Evolutionary conservation across 2,797 vertebrate genomes (phyloP).

Genomic region (Borostomias antarcticus): DNA sequence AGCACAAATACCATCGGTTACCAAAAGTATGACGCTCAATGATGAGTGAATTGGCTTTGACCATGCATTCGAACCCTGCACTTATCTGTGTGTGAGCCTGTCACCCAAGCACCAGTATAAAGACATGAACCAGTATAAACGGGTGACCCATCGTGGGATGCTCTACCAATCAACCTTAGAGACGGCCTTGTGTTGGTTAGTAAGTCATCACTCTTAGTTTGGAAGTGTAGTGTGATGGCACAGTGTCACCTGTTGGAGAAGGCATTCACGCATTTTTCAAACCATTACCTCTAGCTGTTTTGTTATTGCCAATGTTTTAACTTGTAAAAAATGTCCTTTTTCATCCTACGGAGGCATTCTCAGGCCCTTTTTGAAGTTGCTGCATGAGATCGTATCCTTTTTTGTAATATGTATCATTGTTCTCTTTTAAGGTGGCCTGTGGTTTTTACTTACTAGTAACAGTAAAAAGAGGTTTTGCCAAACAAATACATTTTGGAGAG

Average conservation of each 20-base stretch:
- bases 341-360: slow-evolving; percentile 37
- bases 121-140: not conserved
- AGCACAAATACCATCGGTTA: not conserved
- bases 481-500: slow-evolving; percentile 64
- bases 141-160: too few species aligned
- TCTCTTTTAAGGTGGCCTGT: slow-evolving; percentile 31
- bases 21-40: not conserved
- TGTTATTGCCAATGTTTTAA: not conserved
- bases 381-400: slow-evolving; percentile 75
- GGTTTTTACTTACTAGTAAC: slow-evolving; percentile 62
- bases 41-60: slow-evolving; percentile 8
- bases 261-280: not conserved
- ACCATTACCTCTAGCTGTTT: not conserved
- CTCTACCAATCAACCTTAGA: too few species aligned
- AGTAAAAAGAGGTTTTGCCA: slow-evolving; percentile 71
- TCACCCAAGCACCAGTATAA: not conserved
- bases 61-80: not conserved
- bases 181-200: too few species aligned
- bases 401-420: slow-evolving; percentile 25
- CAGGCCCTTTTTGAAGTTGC: slow-evolving; percentile 76
- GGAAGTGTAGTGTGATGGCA: not conserved
- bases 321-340: slow-evolving; percentile 5
- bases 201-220: not conserved
- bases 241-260: not conserved
- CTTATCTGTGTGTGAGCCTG: not conserved